These are phyloP conservation scores for Cataglyphis albicans DNA, from an alignment of 2,888 invertebrate species.

Conservation along the genomic window DNA sequence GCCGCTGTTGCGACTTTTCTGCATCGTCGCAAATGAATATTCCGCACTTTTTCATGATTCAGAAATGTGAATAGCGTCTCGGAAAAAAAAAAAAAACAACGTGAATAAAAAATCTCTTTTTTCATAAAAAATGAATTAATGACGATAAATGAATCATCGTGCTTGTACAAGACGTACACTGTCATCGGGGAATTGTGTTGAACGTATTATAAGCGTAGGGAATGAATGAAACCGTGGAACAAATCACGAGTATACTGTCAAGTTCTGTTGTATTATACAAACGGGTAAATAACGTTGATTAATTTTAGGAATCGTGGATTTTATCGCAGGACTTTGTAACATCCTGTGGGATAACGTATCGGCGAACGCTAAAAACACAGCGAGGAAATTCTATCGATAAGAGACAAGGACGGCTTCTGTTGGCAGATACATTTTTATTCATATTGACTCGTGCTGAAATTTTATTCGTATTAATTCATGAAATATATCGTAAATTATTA, in stretches of 20 bases:
- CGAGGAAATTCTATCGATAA: slow-evolving; percentile 63
- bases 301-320: slow-evolving; percentile 30
- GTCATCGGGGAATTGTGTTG: neutral
- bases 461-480: slow-evolving; percentile 2
- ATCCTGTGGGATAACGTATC: slow-evolving; percentile 64
- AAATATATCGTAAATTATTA: neutral
- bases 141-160: neutral
- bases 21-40: neutral
- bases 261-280: neutral
- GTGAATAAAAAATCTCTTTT: neutral
- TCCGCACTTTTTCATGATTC: neutral
- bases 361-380: slow-evolving; percentile 32
- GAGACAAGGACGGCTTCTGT: slow-evolving; percentile 10
- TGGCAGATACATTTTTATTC: slow-evolving; percentile 44
- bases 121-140: neutral
- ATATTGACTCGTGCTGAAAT: slow-evolving; percentile 52
- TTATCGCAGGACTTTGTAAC: slow-evolving; percentile 68
- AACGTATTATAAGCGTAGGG: neutral
- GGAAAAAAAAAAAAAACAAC: neutral
- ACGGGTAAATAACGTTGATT: neutral
- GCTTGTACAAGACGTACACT: neutral
- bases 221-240: neutral
- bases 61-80: neutral
- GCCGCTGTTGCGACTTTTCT: slow-evolving; percentile 65
- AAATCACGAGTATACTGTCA: neutral